A percentile compares a stretch with the other conserved stretches of the same genome.
Conservation (phyloP, 2,797 vertebrate species). For the Ceyx erithaca region DNA sequence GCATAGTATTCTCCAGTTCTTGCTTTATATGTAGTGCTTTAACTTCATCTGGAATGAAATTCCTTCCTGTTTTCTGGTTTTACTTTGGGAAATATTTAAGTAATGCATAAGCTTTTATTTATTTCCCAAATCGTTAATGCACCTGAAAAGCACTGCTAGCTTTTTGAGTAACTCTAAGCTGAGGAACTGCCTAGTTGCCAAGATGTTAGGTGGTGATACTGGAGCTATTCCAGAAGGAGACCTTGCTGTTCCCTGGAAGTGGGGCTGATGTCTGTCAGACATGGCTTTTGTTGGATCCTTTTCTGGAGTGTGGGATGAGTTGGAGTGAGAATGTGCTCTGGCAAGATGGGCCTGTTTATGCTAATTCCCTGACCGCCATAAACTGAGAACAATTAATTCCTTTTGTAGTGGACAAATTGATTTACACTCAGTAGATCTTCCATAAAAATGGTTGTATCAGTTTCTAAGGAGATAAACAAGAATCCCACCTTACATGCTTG, state of each 20-base stretch:
- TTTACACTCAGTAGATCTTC: not conserved
- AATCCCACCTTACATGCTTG: not conserved
- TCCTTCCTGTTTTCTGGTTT: not conserved
- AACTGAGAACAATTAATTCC: not conserved
- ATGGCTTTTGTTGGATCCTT: not conserved
- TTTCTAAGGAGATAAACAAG: not conserved
- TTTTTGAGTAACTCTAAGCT: not conserved
- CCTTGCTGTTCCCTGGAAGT: not conserved
- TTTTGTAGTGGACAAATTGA: not conserved
- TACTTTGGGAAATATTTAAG: not conserved
- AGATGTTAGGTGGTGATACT: not conserved
- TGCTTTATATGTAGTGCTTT: not conserved
- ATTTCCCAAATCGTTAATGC: not conserved
- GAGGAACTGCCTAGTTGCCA: not conserved
- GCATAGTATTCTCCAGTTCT: not conserved
- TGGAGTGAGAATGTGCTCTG: not conserved
- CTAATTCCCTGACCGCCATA: not conserved
- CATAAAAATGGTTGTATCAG: not conserved
- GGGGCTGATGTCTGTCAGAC: not conserved
- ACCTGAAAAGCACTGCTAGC: not conserved
- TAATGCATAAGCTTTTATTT: not conserved
- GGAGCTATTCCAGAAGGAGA: not conserved
- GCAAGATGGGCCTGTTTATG: accelerated
- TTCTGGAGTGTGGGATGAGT: not conserved
- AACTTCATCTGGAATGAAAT: not conserved